Percentiles rank a stretch among this genome's conserved stretches.
phyloP scores from a whole-genome alignment of 2,113 vertebrate species.

The Loxodonta africana region DNA sequence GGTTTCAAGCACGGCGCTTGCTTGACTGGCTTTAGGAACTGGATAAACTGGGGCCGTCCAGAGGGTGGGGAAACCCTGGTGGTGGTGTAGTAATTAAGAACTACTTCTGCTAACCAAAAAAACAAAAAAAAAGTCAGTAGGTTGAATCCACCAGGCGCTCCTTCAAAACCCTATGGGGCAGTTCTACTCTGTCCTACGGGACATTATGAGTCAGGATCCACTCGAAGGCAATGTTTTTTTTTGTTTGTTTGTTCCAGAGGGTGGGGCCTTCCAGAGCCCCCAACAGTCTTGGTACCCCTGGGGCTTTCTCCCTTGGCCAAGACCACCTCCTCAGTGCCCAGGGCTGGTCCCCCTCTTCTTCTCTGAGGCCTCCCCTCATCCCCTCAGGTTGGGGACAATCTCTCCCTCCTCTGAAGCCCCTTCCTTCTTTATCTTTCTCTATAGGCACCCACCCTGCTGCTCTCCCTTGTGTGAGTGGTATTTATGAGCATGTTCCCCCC shows the following conservation, averaged over 20 bases:
- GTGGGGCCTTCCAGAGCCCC: not conserved
- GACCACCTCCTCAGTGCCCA: not conserved
- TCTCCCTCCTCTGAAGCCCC: not conserved
- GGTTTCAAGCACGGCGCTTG: not conserved
- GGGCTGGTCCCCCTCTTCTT: not conserved
- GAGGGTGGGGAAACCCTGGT: too few relatives aligned
- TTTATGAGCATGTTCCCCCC: not conserved
- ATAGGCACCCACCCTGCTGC: not conserved
- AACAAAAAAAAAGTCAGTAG: too few relatives aligned
- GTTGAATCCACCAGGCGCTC: too few relatives aligned
- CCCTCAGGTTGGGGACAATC: rapidly evolving
- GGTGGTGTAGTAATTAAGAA: too few relatives aligned
- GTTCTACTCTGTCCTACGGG: too few relatives aligned
- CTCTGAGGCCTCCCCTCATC: not conserved
- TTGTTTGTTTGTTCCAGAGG: too few relatives aligned
- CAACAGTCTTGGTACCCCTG: not conserved
- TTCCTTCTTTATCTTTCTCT: not conserved
- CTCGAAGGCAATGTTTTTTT: too few relatives aligned
- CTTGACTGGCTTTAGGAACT: not conserved
- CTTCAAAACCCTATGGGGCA: too few relatives aligned
- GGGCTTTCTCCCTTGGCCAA: not conserved
- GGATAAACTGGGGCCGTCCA: not conserved
- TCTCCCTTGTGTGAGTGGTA: not conserved
- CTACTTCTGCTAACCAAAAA: too few relatives aligned
- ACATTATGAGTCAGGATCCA: too few relatives aligned